These are phyloP conservation scores for Anguilla anguilla DNA, from an alignment of 2,797 vertebrate genomes.

Conservation along the genomic window DNA sequence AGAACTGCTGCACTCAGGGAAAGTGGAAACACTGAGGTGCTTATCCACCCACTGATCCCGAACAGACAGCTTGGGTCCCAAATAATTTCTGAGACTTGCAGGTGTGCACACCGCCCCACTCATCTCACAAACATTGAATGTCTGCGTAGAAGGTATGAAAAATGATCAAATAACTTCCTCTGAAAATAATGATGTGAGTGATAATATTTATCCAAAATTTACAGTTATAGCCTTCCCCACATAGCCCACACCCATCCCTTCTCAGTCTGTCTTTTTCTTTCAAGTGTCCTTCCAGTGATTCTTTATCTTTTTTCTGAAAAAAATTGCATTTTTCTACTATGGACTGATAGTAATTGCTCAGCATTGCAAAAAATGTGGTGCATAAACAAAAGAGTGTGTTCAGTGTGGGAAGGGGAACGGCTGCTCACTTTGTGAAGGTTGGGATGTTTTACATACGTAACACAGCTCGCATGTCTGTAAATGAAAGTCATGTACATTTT, in stretches of 20 bases:
- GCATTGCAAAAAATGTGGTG: not conserved
- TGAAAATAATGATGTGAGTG: not conserved
- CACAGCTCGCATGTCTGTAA: conserved; percentile 24
- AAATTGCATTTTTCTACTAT: conserved; percentile 63
- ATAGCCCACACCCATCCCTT: not conserved
- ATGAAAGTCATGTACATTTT: not conserved
- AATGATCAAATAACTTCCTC: not conserved
- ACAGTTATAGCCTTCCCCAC: not conserved
- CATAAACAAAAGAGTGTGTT: conserved; percentile 30
- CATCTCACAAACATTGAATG: not conserved
- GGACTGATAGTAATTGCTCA: conserved; percentile 47
- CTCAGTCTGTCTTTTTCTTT: not conserved
- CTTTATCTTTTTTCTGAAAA: conserved; percentile 64
- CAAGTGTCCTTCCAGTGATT: not conserved
- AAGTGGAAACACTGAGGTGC: conserved; percentile 18
- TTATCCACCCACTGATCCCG: not conserved
- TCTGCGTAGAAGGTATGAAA: not conserved
- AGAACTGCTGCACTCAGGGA: conserved; percentile 4
- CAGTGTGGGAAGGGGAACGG: conserved; percentile 35
- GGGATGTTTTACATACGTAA: conserved; percentile 42
- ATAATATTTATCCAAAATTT: not conserved
- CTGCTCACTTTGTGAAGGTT: conserved; percentile 54
- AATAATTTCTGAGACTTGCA: not conserved
- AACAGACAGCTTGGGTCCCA: not conserved
- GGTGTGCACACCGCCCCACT: not conserved